Percentiles rank a stretch among this genome's conserved stretches.
Conservation (phyloP, 2,113 vertebrate genomes). For the Panurus biarmicus region DNA sequence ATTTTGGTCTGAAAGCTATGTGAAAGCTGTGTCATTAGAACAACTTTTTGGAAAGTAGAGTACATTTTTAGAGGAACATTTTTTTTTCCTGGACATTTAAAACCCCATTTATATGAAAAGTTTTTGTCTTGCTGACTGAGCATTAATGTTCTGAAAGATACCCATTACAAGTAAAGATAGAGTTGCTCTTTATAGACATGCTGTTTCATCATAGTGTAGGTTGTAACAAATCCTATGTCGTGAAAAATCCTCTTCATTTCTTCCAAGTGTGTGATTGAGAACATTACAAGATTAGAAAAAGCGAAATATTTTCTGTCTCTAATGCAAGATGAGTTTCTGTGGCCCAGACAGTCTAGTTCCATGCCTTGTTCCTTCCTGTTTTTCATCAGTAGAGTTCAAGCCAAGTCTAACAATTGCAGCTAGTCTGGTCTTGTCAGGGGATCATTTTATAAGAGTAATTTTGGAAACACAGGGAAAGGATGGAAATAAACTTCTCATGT, state of each 20-base stretch:
- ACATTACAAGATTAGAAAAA: background rate
- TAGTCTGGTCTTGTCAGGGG: background rate
- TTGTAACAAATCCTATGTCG: background rate
- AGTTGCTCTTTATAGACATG: background rate
- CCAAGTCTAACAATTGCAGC: background rate
- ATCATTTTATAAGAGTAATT: background rate
- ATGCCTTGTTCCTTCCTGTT: background rate
- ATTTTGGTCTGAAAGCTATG: background rate
- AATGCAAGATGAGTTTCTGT: background rate
- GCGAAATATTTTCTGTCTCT: background rate
- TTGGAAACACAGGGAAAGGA: background rate
- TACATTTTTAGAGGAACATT: background rate
- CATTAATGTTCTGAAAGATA: background rate
- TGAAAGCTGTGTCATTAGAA: background rate
- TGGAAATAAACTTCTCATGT: rapidly evolving
- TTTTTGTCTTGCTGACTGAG: background rate
- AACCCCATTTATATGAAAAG: background rate
- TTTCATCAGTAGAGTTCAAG: background rate
- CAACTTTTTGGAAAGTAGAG: background rate
- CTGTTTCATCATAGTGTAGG: background rate
- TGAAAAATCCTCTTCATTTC: background rate
- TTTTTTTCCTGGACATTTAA: background rate
- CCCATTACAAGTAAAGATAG: background rate
- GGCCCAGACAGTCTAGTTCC: background rate
- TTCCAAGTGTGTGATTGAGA: background rate